Conservation (phyloP, 2,797 vertebrate genomes). For the Threskiornis aethiopicus region DNA sequence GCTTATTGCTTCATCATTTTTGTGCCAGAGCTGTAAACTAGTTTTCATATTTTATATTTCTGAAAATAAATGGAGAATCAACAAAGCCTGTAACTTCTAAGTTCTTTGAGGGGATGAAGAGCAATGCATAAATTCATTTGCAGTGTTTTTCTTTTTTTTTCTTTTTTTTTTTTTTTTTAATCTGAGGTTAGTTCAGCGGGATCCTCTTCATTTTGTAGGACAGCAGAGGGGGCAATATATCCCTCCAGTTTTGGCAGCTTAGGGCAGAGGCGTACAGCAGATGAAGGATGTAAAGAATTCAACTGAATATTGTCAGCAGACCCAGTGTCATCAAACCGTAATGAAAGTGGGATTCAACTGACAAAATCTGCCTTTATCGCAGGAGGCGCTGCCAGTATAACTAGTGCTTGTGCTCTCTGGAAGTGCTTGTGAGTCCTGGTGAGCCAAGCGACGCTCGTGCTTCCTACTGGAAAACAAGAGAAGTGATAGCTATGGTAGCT, state of each 20-base stretch:
- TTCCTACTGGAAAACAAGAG: neutral
- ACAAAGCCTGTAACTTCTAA: slow-evolving; percentile 25
- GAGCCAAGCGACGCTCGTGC: neutral
- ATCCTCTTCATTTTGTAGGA: neutral
- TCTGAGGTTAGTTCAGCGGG: neutral
- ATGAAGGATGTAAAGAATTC: neutral
- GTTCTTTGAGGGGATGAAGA: neutral
- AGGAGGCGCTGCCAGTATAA: neutral
- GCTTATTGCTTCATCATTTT: slow-evolving; percentile 68
- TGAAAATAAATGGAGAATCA: slow-evolving; percentile 74
- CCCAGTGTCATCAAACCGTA: neutral
- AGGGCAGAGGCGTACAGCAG: neutral
- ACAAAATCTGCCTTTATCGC: neutral
- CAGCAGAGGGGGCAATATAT: neutral
- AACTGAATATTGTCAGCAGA: neutral
- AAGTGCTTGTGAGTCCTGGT: neutral
- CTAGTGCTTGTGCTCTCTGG: neutral
- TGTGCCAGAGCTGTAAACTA: slow-evolving; percentile 71
- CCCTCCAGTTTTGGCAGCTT: neutral
- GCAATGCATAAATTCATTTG: neutral
- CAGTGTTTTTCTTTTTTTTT: neutral
- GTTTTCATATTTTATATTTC: slow-evolving; percentile 77
- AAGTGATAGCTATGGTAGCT: neutral
- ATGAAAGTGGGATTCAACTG: neutral
- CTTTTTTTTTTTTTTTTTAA: neutral